Evolutionary conservation across 2,888 invertebrate species (phyloP).

Genomic region (Athripsodes cinereus): DNA sequence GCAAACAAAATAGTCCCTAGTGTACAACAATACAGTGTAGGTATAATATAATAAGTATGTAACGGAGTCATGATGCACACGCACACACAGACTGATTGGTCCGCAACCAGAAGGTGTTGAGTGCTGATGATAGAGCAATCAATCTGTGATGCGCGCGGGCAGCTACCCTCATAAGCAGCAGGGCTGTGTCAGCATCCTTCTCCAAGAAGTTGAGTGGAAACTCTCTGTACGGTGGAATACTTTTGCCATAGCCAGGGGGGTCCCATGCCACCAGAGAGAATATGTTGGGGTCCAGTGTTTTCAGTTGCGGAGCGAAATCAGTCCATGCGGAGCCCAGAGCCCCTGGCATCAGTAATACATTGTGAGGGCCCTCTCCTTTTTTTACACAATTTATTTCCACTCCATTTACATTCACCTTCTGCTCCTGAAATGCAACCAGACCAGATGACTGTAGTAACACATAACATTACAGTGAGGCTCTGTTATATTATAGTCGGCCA

Average conservation of each 20-base stretch:
- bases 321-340: slow-evolving; percentile 76
- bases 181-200: slow-evolving; percentile 66
- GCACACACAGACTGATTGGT: too few relatives aligned
- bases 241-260: slow-evolving; percentile 82
- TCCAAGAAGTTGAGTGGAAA: slow-evolving; percentile 66
- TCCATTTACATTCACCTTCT: slow-evolving; percentile 56
- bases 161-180: slow-evolving; percentile 62
- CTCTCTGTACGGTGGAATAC: slow-evolving; percentile 69
- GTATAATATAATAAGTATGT: too few relatives aligned
- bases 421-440: slow-evolving; percentile 45
- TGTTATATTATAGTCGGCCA: too few relatives aligned
- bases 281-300: slow-evolving; percentile 55
- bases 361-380: slow-evolving; percentile 55
- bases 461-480: too few relatives aligned
- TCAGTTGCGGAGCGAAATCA: slow-evolving; percentile 74
- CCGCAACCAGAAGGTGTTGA: too few relatives aligned
- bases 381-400: slow-evolving; percentile 52
- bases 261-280: slow-evolving; percentile 72
- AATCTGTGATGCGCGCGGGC: too few relatives aligned
- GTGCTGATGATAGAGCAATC: too few relatives aligned
- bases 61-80: too few relatives aligned
- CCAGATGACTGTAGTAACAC: too few relatives aligned
- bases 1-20: too few relatives aligned
- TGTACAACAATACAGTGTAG: too few relatives aligned
- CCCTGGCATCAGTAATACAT: slow-evolving; percentile 70